phyloP scores from a whole-genome alignment of 2,888 invertebrate species.

The Euspilapteryx auroguttella region DNA sequence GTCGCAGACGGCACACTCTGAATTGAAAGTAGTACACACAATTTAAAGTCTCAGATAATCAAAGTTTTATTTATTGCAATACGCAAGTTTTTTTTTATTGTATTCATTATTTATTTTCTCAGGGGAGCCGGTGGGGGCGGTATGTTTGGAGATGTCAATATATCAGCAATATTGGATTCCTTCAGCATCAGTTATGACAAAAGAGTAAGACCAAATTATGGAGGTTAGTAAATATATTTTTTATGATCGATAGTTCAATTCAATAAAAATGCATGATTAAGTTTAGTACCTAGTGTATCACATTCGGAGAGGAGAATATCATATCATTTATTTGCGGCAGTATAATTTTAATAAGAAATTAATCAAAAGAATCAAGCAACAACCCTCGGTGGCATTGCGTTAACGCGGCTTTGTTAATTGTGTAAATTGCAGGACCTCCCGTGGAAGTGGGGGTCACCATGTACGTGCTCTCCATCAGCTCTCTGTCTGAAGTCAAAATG shows the following conservation, averaged over 20 bases:
- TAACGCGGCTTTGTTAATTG: slow-evolving; percentile 35
- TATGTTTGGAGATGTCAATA: slow-evolving; percentile 91
- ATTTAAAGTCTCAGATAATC: too few species aligned
- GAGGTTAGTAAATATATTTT: slow-evolving; percentile 66
- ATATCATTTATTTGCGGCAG: too few species aligned
- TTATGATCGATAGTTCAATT: slow-evolving; percentile 17
- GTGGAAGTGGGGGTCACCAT: slow-evolving; percentile 81
- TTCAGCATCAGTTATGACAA: slow-evolving; percentile 98
- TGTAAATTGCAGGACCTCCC: slow-evolving; percentile 71
- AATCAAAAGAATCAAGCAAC: too few species aligned
- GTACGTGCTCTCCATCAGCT: slow-evolving; percentile 81
- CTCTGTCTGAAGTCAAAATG: slow-evolving; percentile 82
- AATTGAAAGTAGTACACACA: too few species aligned
- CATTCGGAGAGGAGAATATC: neutral
- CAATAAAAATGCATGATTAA: neutral
- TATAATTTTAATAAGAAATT: too few species aligned
- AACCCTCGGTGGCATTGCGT: too few species aligned
- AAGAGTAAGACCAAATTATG: slow-evolving; percentile 98
- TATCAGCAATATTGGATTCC: slow-evolving; percentile 92
- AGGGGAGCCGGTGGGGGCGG: slow-evolving; percentile 76
- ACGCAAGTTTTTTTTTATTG: too few species aligned
- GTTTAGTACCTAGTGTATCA: neutral
- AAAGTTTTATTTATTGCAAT: too few species aligned
- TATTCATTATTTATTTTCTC: slow-evolving; percentile 30
- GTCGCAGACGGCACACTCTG: too few species aligned